Base-by-base conservation (phyloP, 2,797 vertebrate species). In the Sebastiscus tertius region DNA sequence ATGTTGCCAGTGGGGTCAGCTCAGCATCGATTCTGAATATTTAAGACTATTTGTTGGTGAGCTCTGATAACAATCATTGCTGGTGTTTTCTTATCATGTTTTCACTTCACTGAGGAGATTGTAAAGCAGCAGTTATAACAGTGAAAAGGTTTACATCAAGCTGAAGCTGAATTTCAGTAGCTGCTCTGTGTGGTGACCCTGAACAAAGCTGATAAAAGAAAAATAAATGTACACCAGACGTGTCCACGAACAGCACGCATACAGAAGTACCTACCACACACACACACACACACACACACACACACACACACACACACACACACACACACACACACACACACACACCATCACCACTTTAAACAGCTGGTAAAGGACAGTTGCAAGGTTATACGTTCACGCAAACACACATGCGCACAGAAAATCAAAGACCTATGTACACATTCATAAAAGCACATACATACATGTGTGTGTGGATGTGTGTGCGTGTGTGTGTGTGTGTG, bases 161-260 rank as follows among this genome's bases (percentile, higher is more conserved):
- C 42, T 67, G 58, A 46, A 42, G 61, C 31, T 27, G 54, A 63
- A 61, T 36, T 20, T 2, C 36, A 77, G 60, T 14, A 56, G 26
- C 34, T 29, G 26, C 64, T 39, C 36, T 18, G 56, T 78, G 72
- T 64, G 49, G 42, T 83, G 87, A 85, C 83, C 65, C 82, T 75
- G 55, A 83, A 71, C 36, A 54, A 65, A 64, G 49, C 34, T 24
- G 56, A 27, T 75, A 46, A 77, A 49, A 33, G 29, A 60, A 16
- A 55, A 56, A 64, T 34, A 12, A 65, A 70, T 7, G 46, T 29
- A 75, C 27, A 46, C n/a, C 6, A 72, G 59, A 64, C 13, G 27
- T 66, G 56, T 73, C 9, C 26, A 39, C 24, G 36, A 36, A 63
- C 61, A 39, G n/a, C 61, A 39, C 4, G 42, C 14, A 46, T 7